These are phyloP conservation scores for Serilophus lunatus DNA, from an alignment of 2,113 vertebrate species.

Conservation along the genomic window DNA sequence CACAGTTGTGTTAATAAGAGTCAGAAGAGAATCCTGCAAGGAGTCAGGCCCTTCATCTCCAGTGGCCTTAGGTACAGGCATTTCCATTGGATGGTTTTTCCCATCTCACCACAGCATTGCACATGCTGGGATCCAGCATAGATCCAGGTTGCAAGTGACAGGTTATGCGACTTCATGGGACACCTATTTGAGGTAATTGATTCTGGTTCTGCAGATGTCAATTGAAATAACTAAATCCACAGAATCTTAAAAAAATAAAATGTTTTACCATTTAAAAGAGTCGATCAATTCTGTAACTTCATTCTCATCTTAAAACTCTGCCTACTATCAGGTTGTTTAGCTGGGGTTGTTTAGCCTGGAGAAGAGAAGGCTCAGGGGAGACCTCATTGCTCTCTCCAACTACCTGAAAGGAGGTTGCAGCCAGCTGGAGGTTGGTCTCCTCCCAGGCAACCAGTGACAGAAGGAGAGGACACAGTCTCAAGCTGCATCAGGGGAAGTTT, in stretches of 20 bases:
- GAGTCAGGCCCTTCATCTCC: not conserved
- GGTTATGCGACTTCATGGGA: not conserved
- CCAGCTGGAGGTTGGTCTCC: no score
- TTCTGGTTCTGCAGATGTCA: not conserved
- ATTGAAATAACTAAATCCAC: not conserved
- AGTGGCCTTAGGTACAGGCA: not conserved
- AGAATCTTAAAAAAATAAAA: not conserved
- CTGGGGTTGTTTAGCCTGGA: no score
- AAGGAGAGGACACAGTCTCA: no score
- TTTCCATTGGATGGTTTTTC: not conserved
- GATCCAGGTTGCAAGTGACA: not conserved
- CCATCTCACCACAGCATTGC: not conserved
- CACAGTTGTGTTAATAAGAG: not conserved
- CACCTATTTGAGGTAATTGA: not conserved
- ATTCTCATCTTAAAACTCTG: not conserved
- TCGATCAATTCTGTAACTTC: not conserved
- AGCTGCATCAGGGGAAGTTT: no score
- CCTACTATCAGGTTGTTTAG: not conserved
- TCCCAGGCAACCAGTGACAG: no score
- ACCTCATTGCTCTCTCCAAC: no score
- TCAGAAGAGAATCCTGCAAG: not conserved
- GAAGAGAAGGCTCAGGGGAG: no score
- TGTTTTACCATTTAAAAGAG: not conserved
- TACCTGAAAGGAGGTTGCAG: no score
- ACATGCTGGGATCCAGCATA: not conserved